Conservation (phyloP, 2,797 vertebrate genomes). For the Austrolebias charrua region DNA sequence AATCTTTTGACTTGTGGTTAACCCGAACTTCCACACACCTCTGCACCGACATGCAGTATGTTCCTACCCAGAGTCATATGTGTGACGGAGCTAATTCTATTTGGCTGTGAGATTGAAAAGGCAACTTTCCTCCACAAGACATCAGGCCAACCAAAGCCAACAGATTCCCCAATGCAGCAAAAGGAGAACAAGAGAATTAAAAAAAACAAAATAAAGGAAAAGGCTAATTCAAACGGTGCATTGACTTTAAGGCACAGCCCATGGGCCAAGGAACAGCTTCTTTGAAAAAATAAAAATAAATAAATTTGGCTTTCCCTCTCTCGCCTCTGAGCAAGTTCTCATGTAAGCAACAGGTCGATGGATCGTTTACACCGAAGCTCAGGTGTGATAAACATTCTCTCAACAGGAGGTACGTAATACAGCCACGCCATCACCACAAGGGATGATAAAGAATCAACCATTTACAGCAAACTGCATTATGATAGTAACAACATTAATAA, state of each 20-base stretch:
- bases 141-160: conserved; percentile 65
- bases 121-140: conserved; percentile 57
- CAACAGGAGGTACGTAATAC: conserved; percentile 98
- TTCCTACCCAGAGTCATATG: conserved; percentile 15
- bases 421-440: conserved; percentile 93
- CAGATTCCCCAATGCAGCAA: conserved; percentile 77
- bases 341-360: conserved; percentile 89
- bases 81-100: conserved; percentile 37
- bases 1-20: conserved; percentile 57
- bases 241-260: conserved; percentile 99
- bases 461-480: conserved; percentile 97
- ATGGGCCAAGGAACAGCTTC: conserved; percentile 97
- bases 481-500: conserved; percentile 85
- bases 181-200: conserved; percentile 66
- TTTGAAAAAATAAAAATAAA: conserved; percentile 71
- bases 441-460: conserved; percentile 98
- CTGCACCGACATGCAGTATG: conserved; percentile 4
- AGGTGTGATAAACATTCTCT: conserved; percentile 98
- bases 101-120: conserved; percentile 65
- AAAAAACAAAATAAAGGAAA: conserved; percentile 49
- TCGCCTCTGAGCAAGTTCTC: conserved; percentile 88
- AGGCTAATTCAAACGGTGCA: conserved; percentile 76
- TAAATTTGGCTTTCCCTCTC: conserved; percentile 79
- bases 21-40: conserved; percentile 47
- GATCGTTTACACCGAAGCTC: conserved; percentile 87